Evolutionary conservation across 2,113 vertebrate species (phyloP).

Genomic region (Paralichthys olivaceus): DNA sequence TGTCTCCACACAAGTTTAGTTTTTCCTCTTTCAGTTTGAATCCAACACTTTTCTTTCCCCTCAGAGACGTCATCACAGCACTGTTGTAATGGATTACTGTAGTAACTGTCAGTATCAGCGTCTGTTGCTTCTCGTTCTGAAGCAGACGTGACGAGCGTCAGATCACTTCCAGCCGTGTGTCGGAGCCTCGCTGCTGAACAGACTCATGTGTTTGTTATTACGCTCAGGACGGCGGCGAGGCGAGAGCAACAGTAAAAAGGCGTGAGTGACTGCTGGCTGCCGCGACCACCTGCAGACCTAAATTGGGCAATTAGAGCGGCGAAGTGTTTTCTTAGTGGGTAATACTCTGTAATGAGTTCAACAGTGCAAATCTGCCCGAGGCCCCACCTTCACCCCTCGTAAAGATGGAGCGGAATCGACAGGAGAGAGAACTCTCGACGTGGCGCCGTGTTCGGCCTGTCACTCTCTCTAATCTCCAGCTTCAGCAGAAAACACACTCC

Average conservation of each 20-base stretch:
- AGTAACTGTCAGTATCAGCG: too few species aligned
- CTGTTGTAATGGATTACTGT: too few species aligned
- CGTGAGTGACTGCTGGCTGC: conserved; percentile 56
- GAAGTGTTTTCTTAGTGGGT: conserved; percentile 75
- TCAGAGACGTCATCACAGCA: too few species aligned
- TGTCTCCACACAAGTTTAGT: too few species aligned
- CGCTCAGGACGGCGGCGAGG: not conserved
- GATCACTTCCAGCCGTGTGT: conserved; percentile 4
- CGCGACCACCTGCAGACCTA: conserved; percentile 75
- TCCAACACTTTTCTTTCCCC: too few species aligned
- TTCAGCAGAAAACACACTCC: conserved; percentile 41
- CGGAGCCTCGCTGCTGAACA: too few species aligned
- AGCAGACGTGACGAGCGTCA: not conserved
- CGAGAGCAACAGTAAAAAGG: conserved; percentile 40
- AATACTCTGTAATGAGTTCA: conserved; percentile 79
- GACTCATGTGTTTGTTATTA: conserved; percentile 54
- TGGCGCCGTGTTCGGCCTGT: conserved; percentile 43
- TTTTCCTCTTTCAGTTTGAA: too few species aligned
- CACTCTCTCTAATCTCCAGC: conserved; percentile 73
- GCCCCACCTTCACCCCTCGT: conserved; percentile 63
- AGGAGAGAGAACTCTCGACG: conserved; percentile 26
- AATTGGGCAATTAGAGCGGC: conserved; percentile 76
- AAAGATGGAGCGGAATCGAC: conserved; percentile 29
- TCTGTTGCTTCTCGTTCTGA: not conserved
- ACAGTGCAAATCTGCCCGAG: conserved; percentile 64